Evolutionary conservation across 92 coral and sea anemone species (phyloP).

Genomic region (Pocillopora grandis): DNA sequence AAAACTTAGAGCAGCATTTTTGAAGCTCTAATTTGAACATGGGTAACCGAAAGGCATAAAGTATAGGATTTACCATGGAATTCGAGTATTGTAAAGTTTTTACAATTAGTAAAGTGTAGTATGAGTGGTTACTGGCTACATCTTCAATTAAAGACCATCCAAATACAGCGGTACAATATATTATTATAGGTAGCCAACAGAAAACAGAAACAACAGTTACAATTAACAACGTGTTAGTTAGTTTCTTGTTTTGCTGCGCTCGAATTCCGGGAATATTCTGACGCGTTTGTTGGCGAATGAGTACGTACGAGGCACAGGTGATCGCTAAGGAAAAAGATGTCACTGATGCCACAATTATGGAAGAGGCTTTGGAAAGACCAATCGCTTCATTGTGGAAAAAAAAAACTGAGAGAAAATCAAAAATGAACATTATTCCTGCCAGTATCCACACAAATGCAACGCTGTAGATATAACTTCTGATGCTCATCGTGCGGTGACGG

Average conservation of each 20-base stretch:
- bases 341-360: neutral
- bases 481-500: neutral
- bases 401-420: neutral
- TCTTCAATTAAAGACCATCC: neutral
- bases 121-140: neutral
- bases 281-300: neutral
- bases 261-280: too few relatives aligned
- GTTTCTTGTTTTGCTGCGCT: neutral
- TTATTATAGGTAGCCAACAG: conserved; percentile 7
- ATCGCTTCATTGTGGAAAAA: neutral
- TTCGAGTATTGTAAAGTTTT: neutral
- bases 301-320: neutral
- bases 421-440: neutral
- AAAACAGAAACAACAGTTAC: conserved; percentile 1
- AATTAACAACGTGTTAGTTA: conserved; percentile 21
- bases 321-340: neutral
- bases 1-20: neutral
- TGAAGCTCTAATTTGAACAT: neutral
- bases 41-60: too few relatives aligned
- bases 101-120: neutral
- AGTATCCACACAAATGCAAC: neutral
- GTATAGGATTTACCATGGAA: too few relatives aligned
- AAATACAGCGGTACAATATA: neutral
- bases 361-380: neutral
- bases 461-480: neutral